Evolutionary conservation across 2,113 vertebrate genomes (phyloP).

Genomic region (Synodontis membranacea): DNA sequence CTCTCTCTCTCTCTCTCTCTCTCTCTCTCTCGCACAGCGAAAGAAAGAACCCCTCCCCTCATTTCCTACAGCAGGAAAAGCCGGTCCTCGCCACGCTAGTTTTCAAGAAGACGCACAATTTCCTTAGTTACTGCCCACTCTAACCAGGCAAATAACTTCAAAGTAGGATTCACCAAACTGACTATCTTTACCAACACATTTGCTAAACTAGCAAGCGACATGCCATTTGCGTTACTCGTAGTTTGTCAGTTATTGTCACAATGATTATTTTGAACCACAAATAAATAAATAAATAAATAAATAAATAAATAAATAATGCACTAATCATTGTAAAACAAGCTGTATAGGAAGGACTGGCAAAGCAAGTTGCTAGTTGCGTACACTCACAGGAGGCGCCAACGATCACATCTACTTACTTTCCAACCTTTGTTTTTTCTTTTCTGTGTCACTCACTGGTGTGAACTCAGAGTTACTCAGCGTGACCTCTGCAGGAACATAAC

Average conservation of each 20-base stretch:
- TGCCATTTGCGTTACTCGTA: background rate
- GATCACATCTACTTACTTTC: background rate
- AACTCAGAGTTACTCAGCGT: background rate
- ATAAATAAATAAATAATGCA: background rate
- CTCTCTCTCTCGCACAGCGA: conserved; percentile 10
- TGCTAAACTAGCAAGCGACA: background rate
- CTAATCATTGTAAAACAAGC: background rate
- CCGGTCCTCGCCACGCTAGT: background rate
- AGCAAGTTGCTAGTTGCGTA: background rate
- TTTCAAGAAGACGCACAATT: background rate
- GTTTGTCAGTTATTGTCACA: background rate
- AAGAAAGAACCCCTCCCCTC: conserved; percentile 9
- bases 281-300: background rate
- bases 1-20: background rate
- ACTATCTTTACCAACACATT: background rate
- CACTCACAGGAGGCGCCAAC: background rate
- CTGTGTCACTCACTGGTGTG: background rate
- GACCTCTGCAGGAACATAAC: background rate
- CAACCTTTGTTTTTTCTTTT: background rate
- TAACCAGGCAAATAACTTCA: background rate
- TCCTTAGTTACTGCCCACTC: conserved; percentile 3
- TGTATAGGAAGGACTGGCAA: background rate
- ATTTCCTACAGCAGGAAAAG: conserved; percentile 47
- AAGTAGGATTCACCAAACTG: background rate
- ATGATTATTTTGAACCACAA: too few relatives aligned